Conservation (phyloP, 2,113 vertebrate genomes). For the Himantopus leucocephalus region DNA sequence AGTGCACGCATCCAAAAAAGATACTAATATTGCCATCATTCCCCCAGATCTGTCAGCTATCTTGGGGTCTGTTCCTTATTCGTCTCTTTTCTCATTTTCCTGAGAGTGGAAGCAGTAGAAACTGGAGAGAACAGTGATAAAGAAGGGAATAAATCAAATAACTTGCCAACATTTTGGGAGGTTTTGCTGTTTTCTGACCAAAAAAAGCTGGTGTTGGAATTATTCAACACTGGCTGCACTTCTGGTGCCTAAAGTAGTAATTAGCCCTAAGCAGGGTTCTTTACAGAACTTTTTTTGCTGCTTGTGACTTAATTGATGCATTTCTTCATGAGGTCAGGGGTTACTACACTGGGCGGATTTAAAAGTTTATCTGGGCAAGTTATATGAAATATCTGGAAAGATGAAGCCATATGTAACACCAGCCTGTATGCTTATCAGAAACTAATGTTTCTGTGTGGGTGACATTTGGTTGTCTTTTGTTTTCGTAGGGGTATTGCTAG, state of each 20-base stretch:
- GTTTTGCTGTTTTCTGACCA: not conserved
- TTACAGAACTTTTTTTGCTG: not conserved
- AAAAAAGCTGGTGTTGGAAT: not conserved
- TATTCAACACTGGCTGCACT: not conserved
- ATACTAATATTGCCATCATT: not conserved
- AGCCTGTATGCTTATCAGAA: not conserved
- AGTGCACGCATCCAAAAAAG: rapidly evolving
- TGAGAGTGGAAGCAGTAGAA: not conserved
- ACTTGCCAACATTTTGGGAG: not conserved
- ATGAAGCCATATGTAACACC: not conserved
- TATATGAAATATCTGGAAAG: not conserved
- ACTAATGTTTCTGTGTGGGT: not conserved
- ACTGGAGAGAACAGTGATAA: not conserved
- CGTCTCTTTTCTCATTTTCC: not conserved
- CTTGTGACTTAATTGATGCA: not conserved
- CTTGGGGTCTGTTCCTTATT: not conserved
- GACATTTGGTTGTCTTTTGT: not conserved
- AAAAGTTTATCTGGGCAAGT: not conserved
- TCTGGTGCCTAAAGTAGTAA: not conserved
- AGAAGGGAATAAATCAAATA: not conserved
- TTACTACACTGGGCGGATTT: not conserved
- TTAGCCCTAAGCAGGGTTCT: not conserved
- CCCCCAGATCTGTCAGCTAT: not conserved
- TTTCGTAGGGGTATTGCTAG: slow-evolving; percentile 84
- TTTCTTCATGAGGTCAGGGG: not conserved